Evolutionary conservation across 1,140 invertebrate genomes (phyloP), one percentile per base, ranked within the genome.

Genomic region (Sesamia nonagrioides): DNA sequence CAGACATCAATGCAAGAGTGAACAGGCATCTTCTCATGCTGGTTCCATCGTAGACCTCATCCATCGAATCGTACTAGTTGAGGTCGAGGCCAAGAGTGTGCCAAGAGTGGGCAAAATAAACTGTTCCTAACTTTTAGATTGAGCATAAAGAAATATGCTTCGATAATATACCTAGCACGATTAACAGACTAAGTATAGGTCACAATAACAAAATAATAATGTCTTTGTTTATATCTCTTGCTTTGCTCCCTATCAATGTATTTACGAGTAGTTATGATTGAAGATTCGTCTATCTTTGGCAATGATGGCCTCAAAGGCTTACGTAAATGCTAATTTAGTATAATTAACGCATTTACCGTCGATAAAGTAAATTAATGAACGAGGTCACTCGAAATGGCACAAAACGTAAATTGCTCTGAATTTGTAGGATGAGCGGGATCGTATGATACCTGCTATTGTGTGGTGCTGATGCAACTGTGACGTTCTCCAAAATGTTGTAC

Each of bases 351-450:
- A 86, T 87, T 83, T 81, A 84, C 73, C 82, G 85, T 80, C 82
- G 85, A 87, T 88, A 86, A 89, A 83, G 90, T 91, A 88, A 91
- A 91, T 89, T 91, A 91, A 91, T 88, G 82, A 88, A 85, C 82
- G 91, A 92, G 91, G 90, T 87, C 86, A 87, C 71, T 68, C 74
- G 72, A 78, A 85, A 81, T 82, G 83, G 78, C 40, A 80, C 69
- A 54, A 81, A 61, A 73, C 68, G 42, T 77, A 84, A 84, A 84
- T 84, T 86, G 81, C 61, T 74, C 83, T 80, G 72, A 82, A 86
- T 86, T 86, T 76, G 61, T 66, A 37, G 61, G 61, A 66, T 40
- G 60, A 61, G 35, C 5, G 15, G 60, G 15, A 61, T 61, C 35
- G 60, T 61, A 40, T 61, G 33, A 37, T 33, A 61, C 15, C 15